phyloP scores from a whole-genome alignment of 2,113 vertebrate species.

The rat (Rattus norvegicus) region DNA sequence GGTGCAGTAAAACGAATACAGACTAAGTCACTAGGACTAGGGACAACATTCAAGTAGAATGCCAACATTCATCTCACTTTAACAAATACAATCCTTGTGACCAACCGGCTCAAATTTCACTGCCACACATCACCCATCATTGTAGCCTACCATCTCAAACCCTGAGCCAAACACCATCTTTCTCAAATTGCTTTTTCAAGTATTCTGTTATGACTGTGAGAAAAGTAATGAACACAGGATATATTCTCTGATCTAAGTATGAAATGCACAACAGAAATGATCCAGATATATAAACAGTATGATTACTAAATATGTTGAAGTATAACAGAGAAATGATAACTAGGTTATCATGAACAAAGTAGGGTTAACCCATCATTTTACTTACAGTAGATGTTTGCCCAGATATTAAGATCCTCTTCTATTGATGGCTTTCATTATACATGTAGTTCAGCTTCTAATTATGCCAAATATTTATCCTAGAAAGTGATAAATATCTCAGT shows the following conservation, averaged over 20 bases:
- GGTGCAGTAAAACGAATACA: too few relatives aligned
- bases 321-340: conserved; percentile 3
- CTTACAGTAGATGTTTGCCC: conserved; percentile 26
- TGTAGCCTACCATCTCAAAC: background rate
- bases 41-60: background rate
- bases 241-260: background rate
- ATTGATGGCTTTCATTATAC: background rate
- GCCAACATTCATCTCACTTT: background rate
- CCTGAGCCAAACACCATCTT: background rate
- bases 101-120: background rate
- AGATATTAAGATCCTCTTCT: background rate
- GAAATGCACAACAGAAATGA: background rate
- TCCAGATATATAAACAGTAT: conserved; percentile 14
- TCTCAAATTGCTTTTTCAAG: background rate
- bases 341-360: background rate
- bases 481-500: background rate
- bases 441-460: conserved; percentile 20
- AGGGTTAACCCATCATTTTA: conserved; percentile 19
- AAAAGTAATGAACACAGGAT: background rate
- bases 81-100: background rate
- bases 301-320: background rate
- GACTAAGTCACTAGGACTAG: background rate
- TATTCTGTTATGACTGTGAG: background rate
- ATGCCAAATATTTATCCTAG: background rate
- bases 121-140: rapidly evolving